These are phyloP conservation scores for Melanargia galathea DNA, from an alignment of 2,888 invertebrate genomes.

Conservation along the genomic window DNA sequence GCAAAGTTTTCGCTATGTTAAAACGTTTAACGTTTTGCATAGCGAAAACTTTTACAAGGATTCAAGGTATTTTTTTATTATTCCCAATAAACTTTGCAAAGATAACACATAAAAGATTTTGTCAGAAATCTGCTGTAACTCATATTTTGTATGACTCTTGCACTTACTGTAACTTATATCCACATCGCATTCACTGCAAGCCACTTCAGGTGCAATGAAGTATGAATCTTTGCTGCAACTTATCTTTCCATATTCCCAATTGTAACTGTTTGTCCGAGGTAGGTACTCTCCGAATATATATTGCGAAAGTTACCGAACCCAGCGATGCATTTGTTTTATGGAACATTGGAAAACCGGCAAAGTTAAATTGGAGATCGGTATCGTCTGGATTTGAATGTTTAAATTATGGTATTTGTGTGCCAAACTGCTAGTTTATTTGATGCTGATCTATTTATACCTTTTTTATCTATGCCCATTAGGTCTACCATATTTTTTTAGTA, in stretches of 20 bases:
- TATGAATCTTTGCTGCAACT: slow-evolving; percentile 18
- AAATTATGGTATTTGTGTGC: slow-evolving; percentile 13
- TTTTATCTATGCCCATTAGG: too few species aligned
- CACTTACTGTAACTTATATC: too few species aligned
- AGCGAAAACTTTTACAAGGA: too few species aligned
- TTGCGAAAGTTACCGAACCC: slow-evolving; percentile 23
- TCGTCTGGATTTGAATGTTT: slow-evolving; percentile 21
- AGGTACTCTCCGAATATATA: slow-evolving; percentile 26
- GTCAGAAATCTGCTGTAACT: background rate
- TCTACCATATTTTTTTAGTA: too few species aligned
- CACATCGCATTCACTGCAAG: slow-evolving; percentile 6
- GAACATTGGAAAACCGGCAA: slow-evolving; percentile 23
- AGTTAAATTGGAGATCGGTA: slow-evolving; percentile 31
- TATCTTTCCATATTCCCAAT: slow-evolving; percentile 36
- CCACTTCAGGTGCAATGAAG: slow-evolving; percentile 10
- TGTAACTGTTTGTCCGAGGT: slow-evolving; percentile 24
- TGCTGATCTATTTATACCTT: too few species aligned
- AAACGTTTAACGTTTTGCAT: too few species aligned
- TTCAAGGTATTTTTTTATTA: too few species aligned
- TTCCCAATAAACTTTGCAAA: too few species aligned
- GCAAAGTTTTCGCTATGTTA: too few species aligned
- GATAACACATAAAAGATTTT: too few species aligned
- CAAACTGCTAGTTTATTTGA: too few species aligned
- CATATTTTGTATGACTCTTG: background rate
- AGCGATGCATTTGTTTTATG: slow-evolving; percentile 30